Base-by-base conservation (phyloP, 2,113 vertebrate species). In the Tor tambroides region DNA sequence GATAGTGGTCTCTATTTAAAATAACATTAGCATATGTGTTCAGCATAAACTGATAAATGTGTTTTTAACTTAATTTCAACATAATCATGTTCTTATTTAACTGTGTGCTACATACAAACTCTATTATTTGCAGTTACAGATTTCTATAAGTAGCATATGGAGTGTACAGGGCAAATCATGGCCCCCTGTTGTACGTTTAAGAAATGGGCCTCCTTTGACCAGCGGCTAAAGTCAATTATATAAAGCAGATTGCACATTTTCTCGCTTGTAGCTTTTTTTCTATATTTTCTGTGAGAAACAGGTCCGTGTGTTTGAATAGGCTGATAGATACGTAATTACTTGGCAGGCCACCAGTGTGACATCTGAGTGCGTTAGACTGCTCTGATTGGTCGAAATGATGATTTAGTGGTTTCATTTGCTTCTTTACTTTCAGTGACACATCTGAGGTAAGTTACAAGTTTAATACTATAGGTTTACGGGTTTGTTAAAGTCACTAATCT, bases 61-160 rank as follows among this genome's bases (percentile, higher is more conserved):
- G 46, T 72, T 80, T 72, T 80, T 69, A 71, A 69, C 49, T 86
- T 86, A 71, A 86, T 54, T 72, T 72, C 4, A 86, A 17, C 46
- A 23, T 14, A 72, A 80, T 19, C 51, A 35, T 81, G 69, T 72
- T 86, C 17, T 67, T n/a, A 74, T 43, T 86, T 51, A 28, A 15
- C 28, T 21, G 61, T 38, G 77, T 28, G 80, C 46, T 56, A 56
- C 77, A 80, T 61, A 80, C 46, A 71, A 71, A 80, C 56, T 79
- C 41, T 51, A 46, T 80, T 86, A 43, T 74, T 43, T 86, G 69
- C 28, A 21, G 51, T 86, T 49, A 74, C 4, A 41, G 78, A 51
- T 80, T 46, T 76, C 23, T 63, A 65, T 75, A 61, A 30, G 72
- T 63, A 86, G 63, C 46, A 30, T 6, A 80, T 80, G 61, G 51